Evolutionary conservation across 2,888 invertebrate species (phyloP), one percentile per base, ranked within the genome.

Genomic region (Apodemia hepburni): DNA sequence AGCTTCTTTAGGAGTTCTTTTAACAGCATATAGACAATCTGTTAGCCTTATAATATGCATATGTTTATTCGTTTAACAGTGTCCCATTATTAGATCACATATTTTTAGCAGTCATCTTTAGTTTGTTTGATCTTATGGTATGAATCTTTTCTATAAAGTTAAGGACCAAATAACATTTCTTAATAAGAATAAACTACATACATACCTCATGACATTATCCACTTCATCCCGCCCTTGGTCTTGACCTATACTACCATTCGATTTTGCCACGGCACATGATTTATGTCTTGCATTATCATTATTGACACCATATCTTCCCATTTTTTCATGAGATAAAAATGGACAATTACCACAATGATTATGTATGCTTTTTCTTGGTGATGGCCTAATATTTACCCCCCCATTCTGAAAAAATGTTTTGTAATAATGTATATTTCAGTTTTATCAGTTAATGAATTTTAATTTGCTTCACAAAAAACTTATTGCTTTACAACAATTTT

Each of bases 181-280:
- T 33, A 35, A 8, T 45, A 33, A 15, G n/a, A 45, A 51, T 59
- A 63, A 22, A 27, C 15, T n/a, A 49, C 12, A 57, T 74, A 87
- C 89, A 57, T 74, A 87, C 89, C 88, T 89, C 71, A 78, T 67
- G 11, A 78, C 72, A 79, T 87, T 86, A 69, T 89, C 89, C 33
- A 84, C 79, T 71, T 76, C 87, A 76, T 90, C 89, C 29, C 51
- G 59, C 15, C 77, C 80, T 35, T 67, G 15, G 15, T 54, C 27
- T 54, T 54, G 54, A 54, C 5, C 27, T 12, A 27, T 54, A 27
- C 27, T 54, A 5, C 2, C 2, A 27, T 7, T 54, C 5, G 66
- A 8, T 71, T 71, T 58, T 35, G 63, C 58, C 7, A 63, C 27
- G 33, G 65, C 47, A 2, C 59, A 57, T 54, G 61, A 49, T 61